Conservation (phyloP, 2,888 invertebrate genomes). For the Tetranychus piercei region DNA sequence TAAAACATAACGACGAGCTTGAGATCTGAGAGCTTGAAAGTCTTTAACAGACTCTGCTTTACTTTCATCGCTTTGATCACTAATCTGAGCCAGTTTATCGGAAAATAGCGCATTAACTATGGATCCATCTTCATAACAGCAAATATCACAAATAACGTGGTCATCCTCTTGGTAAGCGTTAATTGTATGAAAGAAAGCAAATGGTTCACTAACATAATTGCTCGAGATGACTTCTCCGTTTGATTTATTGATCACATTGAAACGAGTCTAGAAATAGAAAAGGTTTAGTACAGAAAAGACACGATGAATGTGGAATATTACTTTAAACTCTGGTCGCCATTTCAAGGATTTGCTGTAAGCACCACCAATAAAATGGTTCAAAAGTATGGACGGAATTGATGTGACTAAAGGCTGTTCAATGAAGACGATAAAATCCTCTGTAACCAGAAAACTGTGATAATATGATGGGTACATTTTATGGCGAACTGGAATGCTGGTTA, state of each 20-base stretch:
- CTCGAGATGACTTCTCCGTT: conserved; percentile 23
- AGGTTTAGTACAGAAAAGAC: background rate
- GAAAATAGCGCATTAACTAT: conserved; percentile 39
- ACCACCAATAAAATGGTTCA: background rate
- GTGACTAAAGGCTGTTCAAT: conserved; percentile 48
- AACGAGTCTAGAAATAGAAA: conserved; percentile 30
- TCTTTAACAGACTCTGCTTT: background rate
- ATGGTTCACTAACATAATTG: conserved; percentile 40
- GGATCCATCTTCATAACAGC: conserved; percentile 59
- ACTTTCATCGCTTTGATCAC: background rate
- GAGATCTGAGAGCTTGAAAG: background rate
- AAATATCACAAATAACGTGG: conserved; percentile 55
- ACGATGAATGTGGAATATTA: background rate
- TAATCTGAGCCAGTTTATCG: background rate
- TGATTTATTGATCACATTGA: conserved; percentile 33
- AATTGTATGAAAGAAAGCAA: conserved; percentile 60
- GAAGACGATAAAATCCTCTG: conserved; percentile 65
- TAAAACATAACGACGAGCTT: conserved; percentile 13
- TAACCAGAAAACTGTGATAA: conserved; percentile 81
- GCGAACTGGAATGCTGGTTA: background rate
- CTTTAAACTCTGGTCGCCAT: conserved; percentile 8
- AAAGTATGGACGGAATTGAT: conserved; percentile 2
- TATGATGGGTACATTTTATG: conserved; percentile 36
- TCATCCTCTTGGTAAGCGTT: conserved; percentile 57
- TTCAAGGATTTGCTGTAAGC: background rate